Conservation (phyloP, 2,113 vertebrate genomes). For the Campylorhamphus procurvoides region DNA sequence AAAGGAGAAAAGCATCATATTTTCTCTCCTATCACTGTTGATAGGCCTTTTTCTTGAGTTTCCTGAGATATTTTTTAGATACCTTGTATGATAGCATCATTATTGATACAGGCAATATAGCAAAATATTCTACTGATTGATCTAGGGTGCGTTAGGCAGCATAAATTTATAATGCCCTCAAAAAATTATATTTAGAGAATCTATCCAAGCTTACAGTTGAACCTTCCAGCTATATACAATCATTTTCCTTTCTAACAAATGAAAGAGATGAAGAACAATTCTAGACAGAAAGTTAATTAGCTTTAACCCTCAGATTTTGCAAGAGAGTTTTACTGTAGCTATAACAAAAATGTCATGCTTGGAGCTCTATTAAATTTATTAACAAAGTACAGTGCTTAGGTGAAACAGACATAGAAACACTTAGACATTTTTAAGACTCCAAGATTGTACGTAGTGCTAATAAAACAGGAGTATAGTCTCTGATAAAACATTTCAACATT, state of each 20-base stretch:
- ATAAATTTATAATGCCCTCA: background rate
- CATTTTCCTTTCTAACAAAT: background rate
- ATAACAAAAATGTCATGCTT: background rate
- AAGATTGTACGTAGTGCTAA: background rate
- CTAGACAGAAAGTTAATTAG: background rate
- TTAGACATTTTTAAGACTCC: background rate
- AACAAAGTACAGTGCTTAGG: background rate
- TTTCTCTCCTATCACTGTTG: background rate
- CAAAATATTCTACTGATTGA: background rate
- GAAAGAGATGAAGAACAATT: background rate
- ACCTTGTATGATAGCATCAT: background rate
- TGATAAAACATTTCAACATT: background rate
- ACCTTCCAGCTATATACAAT: background rate
- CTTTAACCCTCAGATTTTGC: background rate
- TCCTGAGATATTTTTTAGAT: background rate
- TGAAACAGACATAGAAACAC: background rate
- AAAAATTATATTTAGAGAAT: background rate
- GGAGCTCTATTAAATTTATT: background rate
- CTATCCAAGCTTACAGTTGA: background rate
- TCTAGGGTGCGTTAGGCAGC: background rate
- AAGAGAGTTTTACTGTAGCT: background rate
- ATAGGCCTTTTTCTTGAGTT: background rate
- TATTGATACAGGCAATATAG: background rate
- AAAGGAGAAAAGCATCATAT: accelerated
- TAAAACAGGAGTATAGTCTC: accelerated